Base-by-base conservation (phyloP, 2,888 invertebrate genomes). In the Scaptomyza parva region DNA sequence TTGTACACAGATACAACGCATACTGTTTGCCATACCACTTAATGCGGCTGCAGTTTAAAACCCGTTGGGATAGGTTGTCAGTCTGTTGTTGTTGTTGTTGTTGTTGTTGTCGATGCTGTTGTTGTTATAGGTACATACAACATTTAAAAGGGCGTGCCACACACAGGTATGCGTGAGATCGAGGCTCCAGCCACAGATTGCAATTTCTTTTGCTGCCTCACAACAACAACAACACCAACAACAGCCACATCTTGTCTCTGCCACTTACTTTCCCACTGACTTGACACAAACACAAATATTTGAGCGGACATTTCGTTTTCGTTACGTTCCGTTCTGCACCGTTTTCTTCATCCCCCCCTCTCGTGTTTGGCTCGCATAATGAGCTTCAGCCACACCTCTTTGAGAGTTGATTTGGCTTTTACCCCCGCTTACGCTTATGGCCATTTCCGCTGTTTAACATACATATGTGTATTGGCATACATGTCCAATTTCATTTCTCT, bases 1-100 rank as follows among this genome's bases (percentile, higher is more conserved):
- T 14, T 8, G 45, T 18, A 45, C 65, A 35, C 33, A 53, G 37
- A 51, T 44, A 48, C 68, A 53, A 44, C 54, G 60, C 59, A 55
- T 24, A 26, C 50, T 60, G 40, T 22, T 60, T 55, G 64, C 57
- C 43, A 24, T 44, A 26, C 41, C 57, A 61, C 48, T 50, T 59
- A 70, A 63, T 67, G 68, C 60, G 59, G 80, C 66, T 52, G 58
- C 68, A 74, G 78, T 59, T 51, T 5, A 53, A 84, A 84, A 86
- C 85, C 85, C 82, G 82, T 87, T 85, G 84, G 85, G 84, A 84
- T 84, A 84, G 83, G 83, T 81, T 87, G 82, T 59, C 73, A 69
- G 78, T 52, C 57, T 24, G 53, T 39, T 39, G 47, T 40, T 14
- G 11, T 61, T 37, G 45, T 35, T 51, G 39, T 33, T 30, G 54